These are phyloP conservation scores for Podocnemis expansa DNA, from an alignment of 2,113 vertebrate genomes.

Conservation along the genomic window DNA sequence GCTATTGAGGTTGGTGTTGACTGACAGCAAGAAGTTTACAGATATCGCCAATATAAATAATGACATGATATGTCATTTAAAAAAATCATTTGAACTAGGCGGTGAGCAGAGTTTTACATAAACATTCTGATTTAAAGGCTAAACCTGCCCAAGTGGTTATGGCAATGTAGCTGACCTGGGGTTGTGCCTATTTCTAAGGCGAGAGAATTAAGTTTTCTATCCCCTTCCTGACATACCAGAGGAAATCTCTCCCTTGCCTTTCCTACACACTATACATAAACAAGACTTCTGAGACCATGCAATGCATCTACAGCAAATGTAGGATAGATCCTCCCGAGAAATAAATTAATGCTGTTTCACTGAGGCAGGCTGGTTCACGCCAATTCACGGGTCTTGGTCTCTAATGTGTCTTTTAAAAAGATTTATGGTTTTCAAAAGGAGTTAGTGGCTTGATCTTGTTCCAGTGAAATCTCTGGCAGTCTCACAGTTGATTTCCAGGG, in stretches of 20 bases:
- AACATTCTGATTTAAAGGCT: neutral
- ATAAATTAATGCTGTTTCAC: neutral
- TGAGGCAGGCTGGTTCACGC: neutral
- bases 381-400: neutral
- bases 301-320: neutral
- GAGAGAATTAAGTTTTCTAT: neutral
- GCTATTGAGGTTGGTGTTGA: slow-evolving; percentile 27
- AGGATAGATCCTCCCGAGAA: neutral
- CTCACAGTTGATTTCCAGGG: neutral
- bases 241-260: neutral
- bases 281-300: neutral
- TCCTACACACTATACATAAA: neutral
- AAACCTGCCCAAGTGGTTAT: neutral
- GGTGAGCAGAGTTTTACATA: neutral
- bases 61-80: neutral
- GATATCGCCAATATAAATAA: neutral
- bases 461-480: neutral
- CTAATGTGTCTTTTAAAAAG: neutral
- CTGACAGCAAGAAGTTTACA: neutral
- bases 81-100: neutral
- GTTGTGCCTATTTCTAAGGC: neutral
- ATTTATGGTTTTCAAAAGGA: neutral
- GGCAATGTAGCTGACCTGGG: rapidly evolving
- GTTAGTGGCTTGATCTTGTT: neutral
- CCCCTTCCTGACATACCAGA: neutral